These are phyloP conservation scores for Lasiommata megera DNA, from an alignment of 2,888 invertebrate species.

Conservation along the genomic window DNA sequence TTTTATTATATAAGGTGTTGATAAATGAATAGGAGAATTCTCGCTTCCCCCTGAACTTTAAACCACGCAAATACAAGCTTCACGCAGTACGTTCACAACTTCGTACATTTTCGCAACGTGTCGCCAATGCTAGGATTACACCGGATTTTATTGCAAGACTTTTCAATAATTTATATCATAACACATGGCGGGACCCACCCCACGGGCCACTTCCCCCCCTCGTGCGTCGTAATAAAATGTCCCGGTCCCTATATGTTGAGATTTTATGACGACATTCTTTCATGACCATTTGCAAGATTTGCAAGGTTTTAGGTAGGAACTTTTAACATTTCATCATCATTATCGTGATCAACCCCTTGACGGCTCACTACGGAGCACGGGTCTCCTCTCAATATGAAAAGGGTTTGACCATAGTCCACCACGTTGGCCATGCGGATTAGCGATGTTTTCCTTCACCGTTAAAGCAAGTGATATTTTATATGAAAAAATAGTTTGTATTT, in stretches of 20 bases:
- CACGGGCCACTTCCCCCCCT: slow-evolving; percentile 20
- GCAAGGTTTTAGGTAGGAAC: no score
- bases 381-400: no score
- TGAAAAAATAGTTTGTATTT: no score
- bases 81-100: slow-evolving; percentile 67
- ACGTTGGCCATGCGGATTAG: no score
- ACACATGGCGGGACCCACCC: slow-evolving; percentile 42
- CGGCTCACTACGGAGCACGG: no score
- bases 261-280: slow-evolving; percentile 25
- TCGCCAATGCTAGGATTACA: slow-evolving; percentile 47
- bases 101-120: slow-evolving; percentile 64
- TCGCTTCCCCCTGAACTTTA: slow-evolving; percentile 5
- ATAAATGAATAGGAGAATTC: not conserved
- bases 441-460: no score
- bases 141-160: slow-evolving; percentile 64
- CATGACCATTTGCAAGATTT: slow-evolving; percentile 13
- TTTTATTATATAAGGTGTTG: no score
- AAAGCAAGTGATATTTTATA: no score
- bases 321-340: no score
- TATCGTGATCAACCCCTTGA: no score
- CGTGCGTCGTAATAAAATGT: slow-evolving; percentile 31
- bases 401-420: no score
- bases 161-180: slow-evolving; percentile 72
- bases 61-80: slow-evolving; percentile 35
- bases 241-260: slow-evolving; percentile 12